These are phyloP conservation scores for Spinus pinus DNA, from an alignment of 2,797 vertebrate species.

Conservation along the genomic window DNA sequence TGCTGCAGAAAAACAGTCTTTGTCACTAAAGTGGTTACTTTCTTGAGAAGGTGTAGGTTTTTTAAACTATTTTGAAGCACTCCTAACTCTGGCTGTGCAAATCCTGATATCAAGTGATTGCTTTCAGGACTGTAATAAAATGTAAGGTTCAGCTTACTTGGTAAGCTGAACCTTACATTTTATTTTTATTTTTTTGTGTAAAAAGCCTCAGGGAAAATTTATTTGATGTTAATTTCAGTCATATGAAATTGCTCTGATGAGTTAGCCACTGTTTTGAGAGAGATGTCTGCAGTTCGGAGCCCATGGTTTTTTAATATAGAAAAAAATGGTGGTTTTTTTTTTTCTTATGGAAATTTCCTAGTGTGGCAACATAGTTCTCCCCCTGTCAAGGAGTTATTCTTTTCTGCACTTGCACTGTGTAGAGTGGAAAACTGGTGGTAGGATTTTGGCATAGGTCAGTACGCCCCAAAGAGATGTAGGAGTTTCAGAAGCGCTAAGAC, in stretches of 20 bases:
- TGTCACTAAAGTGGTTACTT: not conserved
- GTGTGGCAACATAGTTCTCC: not conserved
- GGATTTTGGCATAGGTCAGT: not conserved
- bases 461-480: not conserved
- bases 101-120: not conserved
- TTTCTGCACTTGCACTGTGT: not conserved
- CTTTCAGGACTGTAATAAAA: not conserved
- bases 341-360: not conserved
- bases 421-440: not conserved
- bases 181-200: not conserved
- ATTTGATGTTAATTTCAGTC: not conserved
- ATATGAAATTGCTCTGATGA: not conserved
- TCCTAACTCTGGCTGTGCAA: not conserved
- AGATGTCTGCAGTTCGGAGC: not conserved
- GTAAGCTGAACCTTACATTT: too few species aligned
- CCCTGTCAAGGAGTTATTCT: not conserved
- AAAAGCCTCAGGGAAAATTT: not conserved
- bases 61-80: not conserved
- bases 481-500: not conserved
- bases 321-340: not conserved
- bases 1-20: not conserved
- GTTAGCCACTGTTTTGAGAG: not conserved
- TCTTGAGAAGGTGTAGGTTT: not conserved
- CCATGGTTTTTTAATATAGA: not conserved
- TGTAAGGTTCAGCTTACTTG: not conserved